These are phyloP conservation scores for Dione juno DNA, from an alignment of 2,888 invertebrate genomes.

Conservation along the genomic window DNA sequence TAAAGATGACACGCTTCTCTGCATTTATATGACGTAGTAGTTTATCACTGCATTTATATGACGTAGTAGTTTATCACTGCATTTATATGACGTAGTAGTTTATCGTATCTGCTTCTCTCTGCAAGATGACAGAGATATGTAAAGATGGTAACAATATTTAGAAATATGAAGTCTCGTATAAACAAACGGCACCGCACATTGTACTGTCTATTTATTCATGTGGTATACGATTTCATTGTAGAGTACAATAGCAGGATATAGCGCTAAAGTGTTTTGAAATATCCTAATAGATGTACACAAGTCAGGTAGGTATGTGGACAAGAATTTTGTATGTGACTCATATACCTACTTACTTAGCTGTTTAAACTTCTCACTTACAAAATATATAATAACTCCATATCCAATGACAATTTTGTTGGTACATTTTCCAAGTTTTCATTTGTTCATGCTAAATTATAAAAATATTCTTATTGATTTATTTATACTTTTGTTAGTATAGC, in stretches of 20 bases:
- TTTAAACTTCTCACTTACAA: too few species aligned
- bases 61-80: too few species aligned
- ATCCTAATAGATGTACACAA: slow-evolving; percentile 13
- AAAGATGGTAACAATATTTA: slow-evolving; percentile 19
- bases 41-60: too few species aligned
- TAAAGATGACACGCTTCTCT: too few species aligned
- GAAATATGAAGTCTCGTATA: slow-evolving; percentile 15
- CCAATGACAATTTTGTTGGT: too few species aligned
- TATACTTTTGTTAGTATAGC: too few species aligned
- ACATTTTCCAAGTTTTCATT: too few species aligned
- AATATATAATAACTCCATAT: too few species aligned
- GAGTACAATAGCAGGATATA: slow-evolving; percentile 42
- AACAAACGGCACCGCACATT: slow-evolving; percentile 24
- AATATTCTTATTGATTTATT: too few species aligned
- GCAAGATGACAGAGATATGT: background rate
- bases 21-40: too few species aligned
- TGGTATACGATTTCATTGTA: slow-evolving; percentile 43
- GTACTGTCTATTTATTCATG: slow-evolving; percentile 38
- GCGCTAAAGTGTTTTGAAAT: slow-evolving; percentile 29
- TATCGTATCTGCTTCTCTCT: background rate
- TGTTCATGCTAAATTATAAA: too few species aligned
- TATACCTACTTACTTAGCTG: background rate
- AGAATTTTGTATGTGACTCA: background rate
- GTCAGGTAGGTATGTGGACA: background rate
- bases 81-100: background rate